These are phyloP conservation scores for Melanerpes aurifrons DNA, from an alignment of 2,113 vertebrate genomes.

Conservation along the genomic window DNA sequence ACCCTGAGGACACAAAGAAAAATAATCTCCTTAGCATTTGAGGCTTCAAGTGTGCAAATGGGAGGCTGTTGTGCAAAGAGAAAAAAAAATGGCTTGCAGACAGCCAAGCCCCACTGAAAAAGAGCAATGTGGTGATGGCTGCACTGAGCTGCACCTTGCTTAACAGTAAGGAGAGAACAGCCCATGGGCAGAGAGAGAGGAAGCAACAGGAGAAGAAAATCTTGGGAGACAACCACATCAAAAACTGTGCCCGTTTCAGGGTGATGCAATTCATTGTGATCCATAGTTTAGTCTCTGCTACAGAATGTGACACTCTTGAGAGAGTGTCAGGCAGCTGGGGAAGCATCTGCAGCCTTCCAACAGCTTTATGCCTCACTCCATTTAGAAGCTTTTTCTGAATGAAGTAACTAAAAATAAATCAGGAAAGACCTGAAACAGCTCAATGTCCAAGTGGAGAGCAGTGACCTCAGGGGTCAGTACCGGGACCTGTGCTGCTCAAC, in stretches of 20 bases:
- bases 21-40: not conserved
- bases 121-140: constrained; percentile 35
- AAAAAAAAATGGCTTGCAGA: not conserved
- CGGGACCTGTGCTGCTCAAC: no score
- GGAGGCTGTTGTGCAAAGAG: not conserved
- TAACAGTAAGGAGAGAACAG: constrained; percentile 15
- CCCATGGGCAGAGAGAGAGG: not conserved
- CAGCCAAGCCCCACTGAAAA: constrained; percentile 35
- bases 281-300: constrained; percentile 30
- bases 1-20: not conserved
- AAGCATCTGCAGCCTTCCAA: constrained; percentile 22
- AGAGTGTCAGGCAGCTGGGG: not conserved
- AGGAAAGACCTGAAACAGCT: not conserved
- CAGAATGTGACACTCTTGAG: constrained; percentile 42
- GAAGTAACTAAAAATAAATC: constrained; percentile 41
- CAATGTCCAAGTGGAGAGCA: no score
- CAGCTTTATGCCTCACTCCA: constrained; percentile 33
- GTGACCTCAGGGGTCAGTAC: no score
- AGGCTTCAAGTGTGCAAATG: not conserved
- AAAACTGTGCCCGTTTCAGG: constrained; percentile 3
- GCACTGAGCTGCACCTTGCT: not conserved
- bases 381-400: constrained; percentile 26
- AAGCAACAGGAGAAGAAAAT: not conserved
- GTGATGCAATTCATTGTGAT: constrained; percentile 31
- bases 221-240: not conserved